Evolutionary conservation across 2,888 invertebrate genomes (phyloP), one percentile per base, ranked within the genome.

Genomic region (Zelleria hepariella): DNA sequence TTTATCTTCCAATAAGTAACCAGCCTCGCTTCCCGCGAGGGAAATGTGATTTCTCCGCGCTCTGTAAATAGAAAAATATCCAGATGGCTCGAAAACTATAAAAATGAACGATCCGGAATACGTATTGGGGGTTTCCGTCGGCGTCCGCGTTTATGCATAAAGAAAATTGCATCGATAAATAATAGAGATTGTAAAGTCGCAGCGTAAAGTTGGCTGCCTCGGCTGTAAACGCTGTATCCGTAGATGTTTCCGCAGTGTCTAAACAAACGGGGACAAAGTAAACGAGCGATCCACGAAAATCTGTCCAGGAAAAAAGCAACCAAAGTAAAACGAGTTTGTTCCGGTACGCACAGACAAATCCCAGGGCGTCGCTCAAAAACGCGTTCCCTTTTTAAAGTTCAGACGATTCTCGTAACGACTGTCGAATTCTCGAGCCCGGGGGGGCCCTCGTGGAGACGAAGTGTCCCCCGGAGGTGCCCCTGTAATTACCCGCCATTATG

Each of bases 401-500:
- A 85, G 85, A 84, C 85, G 86, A 86, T 83, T 84, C 80, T 75
- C 77, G 78, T 87, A 88, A 88, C 86, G 87, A 86, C 85, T 84
- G 86, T 86, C 86, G 87, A 86, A 86, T 83, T 80, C 80, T 76
- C 80, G 72, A 72, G 74, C 75, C 76, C 80, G 71, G 66, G 75
- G 80, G 79, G 74, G 77, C 80, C 77, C 75, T 74, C 65, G 71
- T 68, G 71, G 70, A 79, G 79, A 77, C 80, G 78, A 74, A 83
- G 79, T 78, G 82, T 79, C 73, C 86, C 85, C 85, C 77, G 75
- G 82, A 85, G 86, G 83, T 82, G 83, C 76, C 78, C 76, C 77
- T 69, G 86, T 87, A 88, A 88, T 88, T 87, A 86, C 86, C 86
- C 75, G 75, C 85, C 87, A 87, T 88, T 87, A 88, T 82, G 83